Conservation (phyloP, 2,888 invertebrate species). For the Pollenia labialis region DNA sequence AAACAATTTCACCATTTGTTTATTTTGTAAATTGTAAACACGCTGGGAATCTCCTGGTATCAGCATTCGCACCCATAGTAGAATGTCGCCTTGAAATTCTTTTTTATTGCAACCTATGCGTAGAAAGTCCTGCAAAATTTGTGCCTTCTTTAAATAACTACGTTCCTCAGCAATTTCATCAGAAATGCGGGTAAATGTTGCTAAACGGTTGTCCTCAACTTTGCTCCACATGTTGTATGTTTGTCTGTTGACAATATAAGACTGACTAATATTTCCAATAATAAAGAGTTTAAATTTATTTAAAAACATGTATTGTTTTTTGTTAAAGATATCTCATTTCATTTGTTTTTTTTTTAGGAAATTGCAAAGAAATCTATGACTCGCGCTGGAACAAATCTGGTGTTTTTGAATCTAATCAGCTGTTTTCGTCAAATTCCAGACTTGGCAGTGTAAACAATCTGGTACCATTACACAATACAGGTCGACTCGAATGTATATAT, state of each 20-base stretch:
- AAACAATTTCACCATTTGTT: slow-evolving; percentile 95
- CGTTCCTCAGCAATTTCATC: slow-evolving; percentile 90
- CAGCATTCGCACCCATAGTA: slow-evolving; percentile 92
- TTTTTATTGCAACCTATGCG: slow-evolving; percentile 86
- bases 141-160: slow-evolving; percentile 87
- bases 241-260: slow-evolving; percentile 90
- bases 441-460: slow-evolving; percentile 71
- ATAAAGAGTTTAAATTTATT: slow-evolving; percentile 38
- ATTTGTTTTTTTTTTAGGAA: slow-evolving; percentile 83
- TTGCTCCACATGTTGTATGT: slow-evolving; percentile 50
- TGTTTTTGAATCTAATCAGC: slow-evolving; percentile 92
- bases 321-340: slow-evolving; percentile 7
- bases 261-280: slow-evolving; percentile 78
- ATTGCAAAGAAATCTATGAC: slow-evolving; percentile 91
- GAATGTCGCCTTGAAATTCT: slow-evolving; percentile 90
- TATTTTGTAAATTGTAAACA: slow-evolving; percentile 96
- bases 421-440: slow-evolving; percentile 89
- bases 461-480: slow-evolving; percentile 80
- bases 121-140: slow-evolving; percentile 88
- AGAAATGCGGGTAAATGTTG: slow-evolving; percentile 91
- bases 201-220: slow-evolving; percentile 89
- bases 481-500: slow-evolving; percentile 90
- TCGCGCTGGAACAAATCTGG: slow-evolving; percentile 93
- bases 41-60: slow-evolving; percentile 93
- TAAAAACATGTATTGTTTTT: slow-evolving; percentile 41